phyloP scores from a whole-genome alignment of 2,888 invertebrate genomes.

The Acrocyrtus sp. region DNA sequence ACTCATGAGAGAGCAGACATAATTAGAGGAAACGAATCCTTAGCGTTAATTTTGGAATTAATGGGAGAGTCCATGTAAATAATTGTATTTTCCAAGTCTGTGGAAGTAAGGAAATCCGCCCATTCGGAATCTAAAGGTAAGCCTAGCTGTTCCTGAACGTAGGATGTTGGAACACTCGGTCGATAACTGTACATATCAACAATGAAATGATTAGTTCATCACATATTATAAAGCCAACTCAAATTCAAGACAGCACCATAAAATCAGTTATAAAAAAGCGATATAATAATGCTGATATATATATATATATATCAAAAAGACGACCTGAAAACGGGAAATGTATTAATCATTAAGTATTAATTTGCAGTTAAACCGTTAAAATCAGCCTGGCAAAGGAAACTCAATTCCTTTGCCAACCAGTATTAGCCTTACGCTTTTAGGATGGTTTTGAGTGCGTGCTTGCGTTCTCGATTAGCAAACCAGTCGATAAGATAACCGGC shows the following conservation, averaged over 20 bases:
- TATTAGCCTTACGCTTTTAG: constrained; percentile 94
- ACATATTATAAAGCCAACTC: constrained; percentile 11
- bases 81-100: constrained; percentile 62
- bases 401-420: too few species aligned
- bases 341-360: constrained; percentile 30
- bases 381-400: too few species aligned
- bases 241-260: too few species aligned
- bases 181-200: constrained; percentile 62
- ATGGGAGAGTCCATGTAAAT: constrained; percentile 61
- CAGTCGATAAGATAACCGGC: constrained; percentile 96
- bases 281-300: neutral
- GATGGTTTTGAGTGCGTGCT: constrained; percentile 88
- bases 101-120: constrained; percentile 61
- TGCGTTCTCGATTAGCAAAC: constrained; percentile 96
- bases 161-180: constrained; percentile 60
- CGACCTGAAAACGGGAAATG: constrained; percentile 43
- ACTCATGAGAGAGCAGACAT: constrained; percentile 51
- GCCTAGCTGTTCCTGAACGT: constrained; percentile 62
- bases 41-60: constrained; percentile 63
- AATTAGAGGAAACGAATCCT: constrained; percentile 60
- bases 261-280: too few species aligned
- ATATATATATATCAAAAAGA: constrained; percentile 18
- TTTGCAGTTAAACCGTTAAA: too few species aligned
- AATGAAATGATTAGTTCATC: constrained; percentile 41
- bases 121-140: constrained; percentile 59